Percentiles rank a stretch among this genome's conserved stretches.
Evolutionary conservation across 2,888 invertebrate species (phyloP).

Genomic region (Cryptocephalus primarius): DNA sequence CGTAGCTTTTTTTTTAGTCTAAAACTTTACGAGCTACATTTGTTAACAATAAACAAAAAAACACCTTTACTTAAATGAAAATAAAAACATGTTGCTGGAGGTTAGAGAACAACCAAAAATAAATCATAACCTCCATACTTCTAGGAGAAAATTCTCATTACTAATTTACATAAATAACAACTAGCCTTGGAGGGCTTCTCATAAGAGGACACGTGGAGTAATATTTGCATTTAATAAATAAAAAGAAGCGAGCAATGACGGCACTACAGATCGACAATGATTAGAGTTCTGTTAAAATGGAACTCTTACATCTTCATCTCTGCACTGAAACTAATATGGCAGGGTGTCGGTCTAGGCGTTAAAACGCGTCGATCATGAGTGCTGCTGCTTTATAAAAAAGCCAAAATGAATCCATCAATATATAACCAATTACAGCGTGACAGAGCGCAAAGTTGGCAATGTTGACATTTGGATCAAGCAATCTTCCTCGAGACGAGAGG

Average conservation of each 20-base stretch:
- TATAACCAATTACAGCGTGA: slow-evolving; percentile 25
- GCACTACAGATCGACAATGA: slow-evolving; percentile 10
- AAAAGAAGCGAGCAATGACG: slow-evolving; percentile 8
- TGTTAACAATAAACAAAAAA: slow-evolving; percentile 7
- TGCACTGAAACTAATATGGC: slow-evolving; percentile 38
- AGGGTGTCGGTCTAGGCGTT: slow-evolving; percentile 18
- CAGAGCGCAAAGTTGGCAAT: slow-evolving; percentile 30
- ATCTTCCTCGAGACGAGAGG: slow-evolving; percentile 34
- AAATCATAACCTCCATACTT: too few species aligned
- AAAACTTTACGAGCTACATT: slow-evolving; percentile 1
- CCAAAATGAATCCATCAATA: slow-evolving; percentile 1
- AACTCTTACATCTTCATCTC: slow-evolving; percentile 11
- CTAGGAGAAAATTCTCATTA: too few species aligned
- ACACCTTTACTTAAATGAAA: not conserved
- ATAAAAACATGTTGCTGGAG: not conserved
- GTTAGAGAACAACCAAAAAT: not conserved
- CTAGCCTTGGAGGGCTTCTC: not conserved
- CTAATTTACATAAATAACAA: too few species aligned
- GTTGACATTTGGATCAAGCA: slow-evolving; percentile 30
- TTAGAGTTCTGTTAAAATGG: not conserved
- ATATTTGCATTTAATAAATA: slow-evolving; percentile 9
- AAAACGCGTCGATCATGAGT: not conserved
- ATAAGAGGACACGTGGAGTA: not conserved
- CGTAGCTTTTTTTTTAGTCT: not conserved
- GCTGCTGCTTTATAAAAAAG: not conserved